Base-by-base conservation (phyloP, 2,113 vertebrate genomes). In the Leuciscus idus region DNA sequence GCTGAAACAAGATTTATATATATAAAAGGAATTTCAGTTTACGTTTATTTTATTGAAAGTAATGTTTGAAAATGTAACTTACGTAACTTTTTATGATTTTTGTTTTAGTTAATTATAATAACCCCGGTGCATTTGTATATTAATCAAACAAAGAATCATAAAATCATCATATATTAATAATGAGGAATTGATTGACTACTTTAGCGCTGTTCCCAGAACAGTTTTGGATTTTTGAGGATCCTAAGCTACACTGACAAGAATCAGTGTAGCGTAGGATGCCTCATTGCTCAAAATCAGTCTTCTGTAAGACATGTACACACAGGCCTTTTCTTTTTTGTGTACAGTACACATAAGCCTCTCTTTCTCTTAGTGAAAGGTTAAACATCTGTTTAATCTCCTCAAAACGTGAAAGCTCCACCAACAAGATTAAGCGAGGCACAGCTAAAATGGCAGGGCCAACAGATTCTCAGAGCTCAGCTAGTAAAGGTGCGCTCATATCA, bases 361-460 rank as follows among this genome's bases (percentile, higher is more conserved):
- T 50, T 87, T 68, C 66, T 86, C 86, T 86, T 70, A 74, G 66
- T 39, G 87, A 82, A 87, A 86, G 89, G 79, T 83, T 84, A 73
- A 87, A 85, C 79, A 52, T 82, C 81, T 84, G 90, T 81, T 87
- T 90, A 50, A 85, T 88, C 46, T 80, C 39, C 85, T 43, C 55
- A 17, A 79, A 86, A 90, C 76, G 73, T 77, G 85, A 89, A 83
- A 87, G 87, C 75, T 61, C 76, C 62, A 87, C 72, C 92, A 94
- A 93, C 74, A 72, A 88, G 89, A 92, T 94, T 93, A 93, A 73
- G 23, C 73, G 85, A 84, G 88, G 84, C 75, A 68, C 77, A 87
- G 89, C 57, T 83, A 85, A 91, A 90, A 90, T 72, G 85, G 82
- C 7, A 36, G 81, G 39, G 84, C 84, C 88, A 76, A 85, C 70